Evolutionary conservation across 2,888 invertebrate genomes (phyloP).

Genomic region (Heteromurus nitidus): DNA sequence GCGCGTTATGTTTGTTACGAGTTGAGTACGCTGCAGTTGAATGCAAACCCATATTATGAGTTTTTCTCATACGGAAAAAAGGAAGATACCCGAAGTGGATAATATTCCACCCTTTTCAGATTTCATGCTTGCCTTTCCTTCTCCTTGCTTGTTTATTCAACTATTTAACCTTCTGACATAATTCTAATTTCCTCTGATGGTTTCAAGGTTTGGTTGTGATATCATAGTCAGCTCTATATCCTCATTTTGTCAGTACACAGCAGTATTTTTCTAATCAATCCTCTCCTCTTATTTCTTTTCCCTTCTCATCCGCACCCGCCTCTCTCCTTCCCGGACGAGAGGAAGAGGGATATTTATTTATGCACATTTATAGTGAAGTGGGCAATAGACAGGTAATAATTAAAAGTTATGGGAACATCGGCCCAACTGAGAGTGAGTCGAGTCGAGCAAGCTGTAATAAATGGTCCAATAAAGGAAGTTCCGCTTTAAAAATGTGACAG

Average conservation of each 20-base stretch:
- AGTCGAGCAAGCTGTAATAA: conserved; percentile 24
- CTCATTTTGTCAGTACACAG: too few species aligned
- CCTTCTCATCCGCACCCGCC: conserved; percentile 24
- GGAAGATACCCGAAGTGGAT: background rate
- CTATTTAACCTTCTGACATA: conserved; percentile 54
- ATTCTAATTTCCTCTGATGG: conserved; percentile 56
- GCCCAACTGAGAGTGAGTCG: conserved; percentile 1
- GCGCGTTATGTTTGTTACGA: conserved; percentile 10
- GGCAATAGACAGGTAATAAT: conserved; percentile 45
- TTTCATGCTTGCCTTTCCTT: conserved; percentile 25
- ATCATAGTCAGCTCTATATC: background rate
- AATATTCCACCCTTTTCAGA: conserved; percentile 46
- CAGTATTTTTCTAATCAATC: conserved; percentile 36
- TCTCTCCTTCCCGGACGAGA: background rate
- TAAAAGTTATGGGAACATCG: conserved; percentile 38
- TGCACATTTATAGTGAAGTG: conserved; percentile 10
- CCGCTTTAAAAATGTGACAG: conserved; percentile 45
- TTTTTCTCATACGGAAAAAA: background rate
- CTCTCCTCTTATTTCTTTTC: background rate
- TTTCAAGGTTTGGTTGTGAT: conserved; percentile 4
- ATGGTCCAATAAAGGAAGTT: conserved; percentile 38
- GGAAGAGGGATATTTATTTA: conserved; percentile 7
- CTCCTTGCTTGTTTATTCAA: conserved; percentile 37
- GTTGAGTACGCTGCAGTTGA: background rate
- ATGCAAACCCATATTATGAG: background rate